Base-by-base conservation (phyloP, 1,140 invertebrate species). In the Drosophila nigrodunni region DNA sequence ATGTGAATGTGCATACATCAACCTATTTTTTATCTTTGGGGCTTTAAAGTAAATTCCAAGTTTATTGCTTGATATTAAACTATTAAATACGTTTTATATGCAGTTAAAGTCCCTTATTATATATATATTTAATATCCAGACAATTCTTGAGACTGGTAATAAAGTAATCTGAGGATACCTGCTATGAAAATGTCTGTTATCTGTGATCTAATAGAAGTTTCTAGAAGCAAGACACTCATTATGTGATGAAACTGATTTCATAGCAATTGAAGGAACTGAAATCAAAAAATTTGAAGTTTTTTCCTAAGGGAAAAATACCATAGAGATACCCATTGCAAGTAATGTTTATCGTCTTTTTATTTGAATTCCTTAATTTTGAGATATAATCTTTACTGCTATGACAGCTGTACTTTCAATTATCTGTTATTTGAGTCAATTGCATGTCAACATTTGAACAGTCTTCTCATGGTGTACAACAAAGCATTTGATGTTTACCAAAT, bases 391-490 rank as follows among this genome's bases (percentile, higher is more conserved):
- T 64, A 52, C 35, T 37, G 11, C 13, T 39, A 34, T 64, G 34
- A 37, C 59, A 49, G 39, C 10, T 15, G 49, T 21, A 41, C 18
- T 30, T 15, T 52, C 60, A 52, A 52, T 64, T 64, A 64, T 52
- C 46, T 64, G 8, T 64, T 21, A 64, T 11, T 54, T 15, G 25
- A n/a, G 11, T 43, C 39, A 37, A 49, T 39, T 55, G 46, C 64
- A 66, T 59, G 15, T 44, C 47, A 52, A 73, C 43, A 43, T 58
- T 52, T 21, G n/a, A 59, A 59, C 46, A 34, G 37, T 49, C 64
- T 25, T 21, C 2, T 5, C 11, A 59, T 37, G 44, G 62, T 34
- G 30, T 67, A 57, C 11, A 64, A 44, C 49, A 30, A 61, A 64
- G 10, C 54, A 58, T 47, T 49, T 30, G 7, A 49, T 18, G 9